Percentiles rank a stretch among this genome's conserved stretches.
Evolutionary conservation across 1,140 invertebrate genomes (phyloP).

Genomic region (Drosophila obscura): DNA sequence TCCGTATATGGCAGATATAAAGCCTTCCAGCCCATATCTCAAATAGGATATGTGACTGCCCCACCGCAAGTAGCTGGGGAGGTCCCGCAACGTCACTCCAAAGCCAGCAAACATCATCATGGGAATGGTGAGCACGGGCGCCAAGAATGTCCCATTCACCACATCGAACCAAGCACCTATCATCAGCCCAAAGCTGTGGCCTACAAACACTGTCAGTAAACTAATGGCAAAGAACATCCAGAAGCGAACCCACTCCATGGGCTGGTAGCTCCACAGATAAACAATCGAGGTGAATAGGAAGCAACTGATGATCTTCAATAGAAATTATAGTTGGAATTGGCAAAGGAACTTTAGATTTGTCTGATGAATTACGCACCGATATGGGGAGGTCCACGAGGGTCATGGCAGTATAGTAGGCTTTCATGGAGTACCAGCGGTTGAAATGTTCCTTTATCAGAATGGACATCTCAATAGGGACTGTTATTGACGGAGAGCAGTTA

Average conservation of each 20-base stretch:
- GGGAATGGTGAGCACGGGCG: conserved; percentile 90
- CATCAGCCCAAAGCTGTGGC: conserved; percentile 94
- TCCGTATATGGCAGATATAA: conserved; percentile 92
- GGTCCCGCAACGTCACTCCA: conserved; percentile 89
- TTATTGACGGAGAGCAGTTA: conserved; percentile 85
- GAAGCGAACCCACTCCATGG: conserved; percentile 90
- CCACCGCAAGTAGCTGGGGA: conserved; percentile 93
- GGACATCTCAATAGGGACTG: conserved; percentile 93
- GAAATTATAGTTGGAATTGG: conserved; percentile 35
- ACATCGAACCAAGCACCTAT: conserved; percentile 93
- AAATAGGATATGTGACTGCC: conserved; percentile 94
- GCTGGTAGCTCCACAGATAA: conserved; percentile 94
- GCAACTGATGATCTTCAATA: conserved; percentile 88
- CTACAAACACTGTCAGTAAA: conserved; percentile 92
- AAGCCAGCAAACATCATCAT: conserved; percentile 96
- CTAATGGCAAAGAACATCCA: conserved; percentile 92
- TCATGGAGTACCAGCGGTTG: conserved; percentile 98
- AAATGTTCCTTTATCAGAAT: conserved; percentile 96
- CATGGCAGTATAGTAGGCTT: conserved; percentile 94
- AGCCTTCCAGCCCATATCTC: conserved; percentile 94
- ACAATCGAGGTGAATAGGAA: conserved; percentile 92
- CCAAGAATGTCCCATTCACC: conserved; percentile 93
- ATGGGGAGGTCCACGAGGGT: conserved; percentile 93
- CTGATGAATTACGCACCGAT: conserved; percentile 85
- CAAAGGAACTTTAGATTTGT: neutral